Conservation (phyloP, 2,888 invertebrate species). For the Amphipoea oculea region DNA sequence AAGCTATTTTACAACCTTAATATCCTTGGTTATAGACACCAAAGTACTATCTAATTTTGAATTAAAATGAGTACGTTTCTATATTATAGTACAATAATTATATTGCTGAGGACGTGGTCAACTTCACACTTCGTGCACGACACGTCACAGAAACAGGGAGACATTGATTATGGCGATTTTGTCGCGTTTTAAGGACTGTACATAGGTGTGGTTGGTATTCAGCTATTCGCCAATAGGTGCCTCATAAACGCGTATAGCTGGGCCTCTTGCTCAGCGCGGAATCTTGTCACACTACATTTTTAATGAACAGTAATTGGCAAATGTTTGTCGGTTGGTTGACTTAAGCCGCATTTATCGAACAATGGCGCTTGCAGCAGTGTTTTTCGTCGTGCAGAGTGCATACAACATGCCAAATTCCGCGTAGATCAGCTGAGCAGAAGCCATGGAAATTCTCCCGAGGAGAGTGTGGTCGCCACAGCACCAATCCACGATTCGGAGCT, state of each 20-base stretch:
- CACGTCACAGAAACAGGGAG: neutral
- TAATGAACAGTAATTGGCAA: constrained; percentile 8
- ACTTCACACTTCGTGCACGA: constrained; percentile 13
- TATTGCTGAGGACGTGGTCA: constrained; percentile 18
- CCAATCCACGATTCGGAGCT: neutral
- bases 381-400: constrained; percentile 1
- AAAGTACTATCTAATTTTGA: constrained; percentile 18
- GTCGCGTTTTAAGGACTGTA: constrained; percentile 1
- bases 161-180: neutral
- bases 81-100: constrained; percentile 17
- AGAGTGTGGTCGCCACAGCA: neutral
- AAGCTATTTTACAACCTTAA: constrained; percentile 32
- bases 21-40: constrained; percentile 9
- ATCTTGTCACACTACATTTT: neutral
- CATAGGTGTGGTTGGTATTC: constrained; percentile 28
- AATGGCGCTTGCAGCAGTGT: constrained; percentile 1
- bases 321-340: neutral
- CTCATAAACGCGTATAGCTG: constrained; percentile 5
- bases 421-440: neutral
- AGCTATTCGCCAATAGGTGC: neutral
- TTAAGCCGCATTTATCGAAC: neutral
- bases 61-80: constrained; percentile 1
- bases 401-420: neutral
- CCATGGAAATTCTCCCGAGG: neutral
- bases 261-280: neutral